A percentile compares a stretch with the other conserved stretches of the same genome.
Evolutionary conservation across 1,140 invertebrate genomes (phyloP).

Genomic region (Papilio helenus): DNA sequence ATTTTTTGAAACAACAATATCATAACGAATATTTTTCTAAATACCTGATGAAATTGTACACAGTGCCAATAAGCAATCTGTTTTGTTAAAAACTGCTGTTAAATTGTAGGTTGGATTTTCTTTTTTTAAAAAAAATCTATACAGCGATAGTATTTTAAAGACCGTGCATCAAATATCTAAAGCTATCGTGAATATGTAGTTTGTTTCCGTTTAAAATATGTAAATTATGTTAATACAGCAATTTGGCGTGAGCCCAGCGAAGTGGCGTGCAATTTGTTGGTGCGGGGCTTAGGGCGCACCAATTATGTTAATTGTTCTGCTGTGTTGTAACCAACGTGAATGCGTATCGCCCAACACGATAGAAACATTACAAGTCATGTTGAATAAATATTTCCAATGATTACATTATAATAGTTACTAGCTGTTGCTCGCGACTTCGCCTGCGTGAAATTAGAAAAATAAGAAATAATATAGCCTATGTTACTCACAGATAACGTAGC

Average conservation of each 20-base stretch:
- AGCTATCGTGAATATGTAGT: background rate
- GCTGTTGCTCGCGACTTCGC: too few relatives aligned
- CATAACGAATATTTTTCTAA: too few relatives aligned
- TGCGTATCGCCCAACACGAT: conserved; percentile 12
- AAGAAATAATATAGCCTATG: too few relatives aligned
- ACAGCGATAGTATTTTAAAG: background rate
- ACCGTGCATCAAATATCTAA: background rate
- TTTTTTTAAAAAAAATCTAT: too few relatives aligned
- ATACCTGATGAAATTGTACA: too few relatives aligned
- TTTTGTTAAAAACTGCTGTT: too few relatives aligned
- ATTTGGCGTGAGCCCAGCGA: conserved; percentile 37
- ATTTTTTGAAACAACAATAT: too few relatives aligned
- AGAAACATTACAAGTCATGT: background rate
- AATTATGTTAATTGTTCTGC: conserved; percentile 34
- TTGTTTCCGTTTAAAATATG: conserved; percentile 33
- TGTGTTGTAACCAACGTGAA: conserved; percentile 26
- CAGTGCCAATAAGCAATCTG: too few relatives aligned
- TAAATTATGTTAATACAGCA: conserved; percentile 40
- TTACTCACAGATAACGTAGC: too few relatives aligned
- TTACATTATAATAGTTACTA: background rate
- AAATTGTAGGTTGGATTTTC: too few relatives aligned
- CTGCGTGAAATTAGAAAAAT: too few relatives aligned
- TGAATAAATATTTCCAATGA: background rate
- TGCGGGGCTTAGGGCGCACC: conserved; percentile 28
- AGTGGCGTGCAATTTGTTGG: conserved; percentile 37